Evolutionary conservation across 2,113 vertebrate species (phyloP), one percentile per base, ranked within the genome.

Genomic region (Sinocyclocheilus anophthalmus): DNA sequence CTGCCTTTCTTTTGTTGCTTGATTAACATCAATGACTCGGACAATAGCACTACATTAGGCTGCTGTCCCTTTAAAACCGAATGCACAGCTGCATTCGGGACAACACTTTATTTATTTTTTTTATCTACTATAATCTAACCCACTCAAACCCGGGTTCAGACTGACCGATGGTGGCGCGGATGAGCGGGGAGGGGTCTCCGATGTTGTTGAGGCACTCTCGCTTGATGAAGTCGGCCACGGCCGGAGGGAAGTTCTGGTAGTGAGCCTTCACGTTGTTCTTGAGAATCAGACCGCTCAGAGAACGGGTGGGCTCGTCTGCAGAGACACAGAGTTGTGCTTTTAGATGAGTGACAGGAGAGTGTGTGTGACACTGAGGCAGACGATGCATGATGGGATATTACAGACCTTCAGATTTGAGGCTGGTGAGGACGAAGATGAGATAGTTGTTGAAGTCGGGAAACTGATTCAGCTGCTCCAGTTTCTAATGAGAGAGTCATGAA

Each of bases 181-280:
- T 97, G 45, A 97, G 96, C 0, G 97, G 97, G 1, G 97, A 98
- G 0, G 96, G 95, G 3, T 99, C 97, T 0, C 97, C 97, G 0
- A 99, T 97, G 94, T 97, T 98, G 93, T 98, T 98, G 85, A 99
- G 96, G 90, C 97, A 98, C 86, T 98, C 97, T 84, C 96, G 95
- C 87, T 98, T 98, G 94, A 99, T 98, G 92, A 99, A 99, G 87
- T 98, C 97, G 0, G 97, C 97, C 93, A 99, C 97, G 0, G 95
- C 95, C 0, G 95, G 94, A 0, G 97, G 97, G 76, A 99, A 98
- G 93, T 96, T 97, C 96, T 97, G 97, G 93, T 97, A 99, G 88
- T 99, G 97, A 0, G 97, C 97, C 90, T 99, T 99, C 42, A 98
- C 97, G 0, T 99, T 99, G 93, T 98, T 99, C 94, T 99, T 99